phyloP scores from a whole-genome alignment of 2,113 vertebrate species.

The Archilochus colubris region DNA sequence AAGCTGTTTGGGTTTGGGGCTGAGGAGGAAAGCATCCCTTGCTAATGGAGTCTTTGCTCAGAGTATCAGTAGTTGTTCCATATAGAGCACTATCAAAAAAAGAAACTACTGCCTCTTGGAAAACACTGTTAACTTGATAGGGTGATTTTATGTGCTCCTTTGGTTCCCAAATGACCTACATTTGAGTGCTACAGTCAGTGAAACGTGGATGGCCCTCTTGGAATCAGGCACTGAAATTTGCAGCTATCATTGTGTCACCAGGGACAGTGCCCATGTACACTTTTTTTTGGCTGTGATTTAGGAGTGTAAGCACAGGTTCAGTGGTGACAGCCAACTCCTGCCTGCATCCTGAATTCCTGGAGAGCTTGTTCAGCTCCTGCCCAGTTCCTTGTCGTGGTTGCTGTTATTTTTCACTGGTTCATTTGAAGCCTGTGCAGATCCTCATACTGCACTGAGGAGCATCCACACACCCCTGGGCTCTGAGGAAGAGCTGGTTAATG shows the following conservation, averaged over 20 bases:
- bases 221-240: neutral
- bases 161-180: neutral
- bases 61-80: neutral
- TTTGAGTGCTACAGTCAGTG: neutral
- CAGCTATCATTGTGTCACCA: neutral
- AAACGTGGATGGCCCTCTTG: neutral
- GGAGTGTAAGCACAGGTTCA: accelerated
- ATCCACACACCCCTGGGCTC: neutral
- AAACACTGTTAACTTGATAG: neutral
- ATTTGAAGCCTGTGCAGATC: neutral
- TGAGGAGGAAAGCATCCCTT: neutral
- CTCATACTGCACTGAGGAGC: neutral
- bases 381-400: neutral
- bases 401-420: neutral
- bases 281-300: neutral
- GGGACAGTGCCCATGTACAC: neutral
- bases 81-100: neutral
- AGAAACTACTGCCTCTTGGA: neutral
- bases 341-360: neutral
- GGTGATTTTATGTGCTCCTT: neutral
- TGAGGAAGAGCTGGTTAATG: neutral
- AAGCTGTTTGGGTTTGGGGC: neutral
- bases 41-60: neutral
- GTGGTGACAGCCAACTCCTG: accelerated
- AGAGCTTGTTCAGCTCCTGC: neutral